Evolutionary conservation across 2,888 invertebrate genomes (phyloP), one percentile per base, ranked within the genome.

Genomic region (Steromphala cineraria): DNA sequence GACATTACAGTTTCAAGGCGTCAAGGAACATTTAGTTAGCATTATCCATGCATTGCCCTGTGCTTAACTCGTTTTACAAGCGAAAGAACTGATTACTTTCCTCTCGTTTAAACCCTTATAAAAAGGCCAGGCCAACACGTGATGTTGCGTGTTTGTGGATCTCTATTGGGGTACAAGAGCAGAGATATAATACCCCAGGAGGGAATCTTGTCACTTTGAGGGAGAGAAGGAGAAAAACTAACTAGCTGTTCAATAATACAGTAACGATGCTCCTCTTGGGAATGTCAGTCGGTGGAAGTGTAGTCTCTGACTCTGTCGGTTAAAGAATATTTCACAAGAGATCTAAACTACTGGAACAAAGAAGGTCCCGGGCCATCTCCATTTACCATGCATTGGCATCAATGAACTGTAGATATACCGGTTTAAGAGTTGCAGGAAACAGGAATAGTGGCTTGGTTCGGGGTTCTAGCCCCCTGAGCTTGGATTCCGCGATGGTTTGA

Each of bases 131-230:
- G 17, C 31, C 19, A 71, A 40, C 71, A 71, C 71, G 71, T 71
- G 71, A 71, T 31, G 71, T 71, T 71, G 71, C 71, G 71, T 71
- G 71, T 40, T n/a, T n/a, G 36, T 19, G 19, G 19, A 31, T 31
- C 19, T 36, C 71, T 19, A 19, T 31, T 17, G 36, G 71, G 71
- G 31, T n/a, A 71, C 36, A 36, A 10, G 71, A 71, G 71, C 71
- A 71, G 71, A 71, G 31, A 71, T 71, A 31, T 71, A 71, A 71
- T 71, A 71, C 71, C 71, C 36, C 71, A 36, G 71, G 71, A 71
- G 71, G 24, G 71, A 71, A 36, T 71, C 71, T 40, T 71, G 71
- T 71, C 71, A 71, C 36, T 71, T 71, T 71, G 28, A 71, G 71
- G 36, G 71, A 62, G 62, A 62, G 62, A 62, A 28, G 62, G 15